Base-by-base conservation (phyloP, 2,888 invertebrate genomes). In the Stenotaenia linearis region DNA sequence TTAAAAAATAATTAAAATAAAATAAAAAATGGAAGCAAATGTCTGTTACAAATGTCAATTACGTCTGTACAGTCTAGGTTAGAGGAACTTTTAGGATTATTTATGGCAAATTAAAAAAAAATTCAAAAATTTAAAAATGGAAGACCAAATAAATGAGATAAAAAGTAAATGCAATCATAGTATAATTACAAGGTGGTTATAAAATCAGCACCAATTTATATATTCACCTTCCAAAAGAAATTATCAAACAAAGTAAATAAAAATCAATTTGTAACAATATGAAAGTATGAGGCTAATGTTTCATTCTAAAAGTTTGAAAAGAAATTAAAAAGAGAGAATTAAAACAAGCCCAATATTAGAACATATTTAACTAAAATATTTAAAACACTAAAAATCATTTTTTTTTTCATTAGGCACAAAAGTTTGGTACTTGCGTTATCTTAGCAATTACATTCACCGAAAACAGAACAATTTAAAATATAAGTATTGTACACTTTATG, bases 341-440 rank as follows among this genome's bases (percentile, higher is more conserved):
- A 61, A 61, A 61, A 61, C 61, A 61, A 61, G 61, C 61, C 61
- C 61, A 61, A 61, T 25, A 61, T 5, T 45, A 23, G 23, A 25
- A 61, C 12, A 45, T 15, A 45, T 1, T 61, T 23, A 61, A 61
- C 21, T 5, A 12, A 61, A 10, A 61, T 23, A 61, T 7, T 56
- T 3, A 40, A 12, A 7, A 32, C 40, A 45, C n/a, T 45, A n/a
- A 7, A 45, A 45, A n/a, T 45, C 5, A 45, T 56, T 56, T 21
- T 23, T 9, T 61, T 61, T 61, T 61, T 28, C 12, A 25, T 7
- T 61, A 61, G 61, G 61, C 61, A 61, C 61, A 61, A 61, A 61
- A 61, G 61, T 61, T 61, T 28, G 61, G 61, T 61, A 61, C 61
- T 61, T 61, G 61, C 61, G 61, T 61, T 23, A 25, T 61, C 61